A percentile compares a stretch with the other conserved stretches of the same genome.
These are phyloP conservation scores for Hyles vespertilio DNA, from an alignment of 1,140 invertebrate species.

Conservation along the genomic window DNA sequence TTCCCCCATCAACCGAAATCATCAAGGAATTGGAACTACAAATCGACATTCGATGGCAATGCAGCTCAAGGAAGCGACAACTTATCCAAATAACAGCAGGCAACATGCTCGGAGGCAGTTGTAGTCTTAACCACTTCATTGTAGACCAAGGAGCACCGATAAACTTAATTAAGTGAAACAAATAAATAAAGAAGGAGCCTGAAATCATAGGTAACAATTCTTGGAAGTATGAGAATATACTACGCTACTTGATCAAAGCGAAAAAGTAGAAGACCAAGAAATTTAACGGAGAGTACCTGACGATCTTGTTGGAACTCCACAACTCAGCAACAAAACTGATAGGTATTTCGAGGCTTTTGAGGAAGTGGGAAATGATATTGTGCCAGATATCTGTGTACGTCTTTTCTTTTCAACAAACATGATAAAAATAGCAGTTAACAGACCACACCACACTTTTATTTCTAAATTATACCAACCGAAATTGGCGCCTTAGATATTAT, in stretches of 20 bases:
- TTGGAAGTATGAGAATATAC: constrained; percentile 15
- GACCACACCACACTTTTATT: no score
- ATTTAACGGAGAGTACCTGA: constrained; percentile 5
- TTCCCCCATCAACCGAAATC: constrained; percentile 5
- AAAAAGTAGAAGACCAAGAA: constrained; percentile 12
- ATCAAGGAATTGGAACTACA: constrained; percentile 8
- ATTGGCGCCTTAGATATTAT: no score
- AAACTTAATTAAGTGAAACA: no score
- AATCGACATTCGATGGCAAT: not conserved
- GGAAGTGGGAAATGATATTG: constrained; percentile 6
- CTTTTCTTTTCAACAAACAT: no score
- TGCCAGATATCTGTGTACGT: no score
- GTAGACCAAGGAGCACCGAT: not conserved
- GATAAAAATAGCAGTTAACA: no score
- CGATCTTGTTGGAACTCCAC: constrained; percentile 9
- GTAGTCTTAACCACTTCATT: constrained; percentile 9
- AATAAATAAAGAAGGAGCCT: no score
- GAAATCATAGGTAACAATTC: constrained; percentile 3
- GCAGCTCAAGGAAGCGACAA: not conserved
- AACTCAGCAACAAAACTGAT: not conserved
- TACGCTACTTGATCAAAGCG: constrained; percentile 15
- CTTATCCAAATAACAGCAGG: constrained; percentile 4
- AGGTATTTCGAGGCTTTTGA: constrained; percentile 5
- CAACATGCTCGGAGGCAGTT: constrained; percentile 13
- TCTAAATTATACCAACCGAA: no score